Evolutionary conservation across 2,888 invertebrate species (phyloP), one percentile per base, ranked within the genome.

Genomic region (Rosalia funebris): DNA sequence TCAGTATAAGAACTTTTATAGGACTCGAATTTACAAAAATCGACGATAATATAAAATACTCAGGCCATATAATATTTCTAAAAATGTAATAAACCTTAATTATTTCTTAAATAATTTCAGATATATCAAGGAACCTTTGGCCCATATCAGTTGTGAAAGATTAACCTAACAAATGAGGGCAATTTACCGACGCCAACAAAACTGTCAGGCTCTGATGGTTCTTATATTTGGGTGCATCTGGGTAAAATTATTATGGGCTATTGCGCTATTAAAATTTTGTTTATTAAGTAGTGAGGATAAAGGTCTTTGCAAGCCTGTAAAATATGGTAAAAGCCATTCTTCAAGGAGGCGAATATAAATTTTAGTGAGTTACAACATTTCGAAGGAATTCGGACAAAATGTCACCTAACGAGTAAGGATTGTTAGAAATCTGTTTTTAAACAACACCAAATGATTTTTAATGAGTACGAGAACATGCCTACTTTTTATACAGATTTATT

Each of bases 231-330:
- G 17, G 1, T 41, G n/a, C 9, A 41, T 41, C 17, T 41, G 1
- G n/a, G 2, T n/a, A 19, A 37, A 41, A 19, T 41, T 16, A 15
- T 41, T 41, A 41, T 41, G 39, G 10, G 39, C 15, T 41, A 41
- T 15, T 41, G 14, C 9, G 39, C 16, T 41, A 41, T 15, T 16
- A 41, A 41, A 1, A 1, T 17, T 17, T 17, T 19, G 9, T 41
- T 41, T 17, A 41, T 17, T 17, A 41, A 17, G 17, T 17, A 17
- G 41, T 41, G 15, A n/a, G 11, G 17, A 34, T n/a, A n/a, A 17
- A n/a, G 17, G 41, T 41, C 1, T 16, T 39, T 25, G 7, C 25
- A 0, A 1, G 19, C n/a, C n/a, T 0, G 5, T 17, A 3, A n/a
- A 12, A 7, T 39, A 12, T 9, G 4, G 41, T 17, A n/a, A 17